Percentiles rank a stretch among this genome's conserved stretches.
Evolutionary conservation across 2,113 vertebrate genomes (phyloP).

Genomic region (Hemichromis elongatus): DNA sequence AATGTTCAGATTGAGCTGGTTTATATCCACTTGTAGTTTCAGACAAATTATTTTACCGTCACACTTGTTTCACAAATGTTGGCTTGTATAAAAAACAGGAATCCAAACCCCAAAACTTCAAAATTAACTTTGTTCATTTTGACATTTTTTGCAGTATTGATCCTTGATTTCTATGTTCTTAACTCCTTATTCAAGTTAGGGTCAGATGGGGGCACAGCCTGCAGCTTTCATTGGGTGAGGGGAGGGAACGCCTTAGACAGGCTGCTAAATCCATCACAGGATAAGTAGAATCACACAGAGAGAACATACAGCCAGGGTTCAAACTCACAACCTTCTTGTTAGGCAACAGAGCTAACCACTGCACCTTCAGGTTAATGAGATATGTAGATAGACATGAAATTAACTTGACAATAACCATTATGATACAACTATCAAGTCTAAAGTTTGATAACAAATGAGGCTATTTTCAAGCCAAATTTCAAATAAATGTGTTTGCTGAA

Average conservation of each 20-base stretch:
- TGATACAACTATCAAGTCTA: neutral
- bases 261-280: neutral
- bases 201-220: neutral
- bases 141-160: neutral
- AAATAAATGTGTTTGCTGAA: neutral
- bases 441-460: neutral
- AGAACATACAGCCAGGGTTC: neutral
- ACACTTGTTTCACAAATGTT: neutral
- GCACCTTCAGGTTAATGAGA: neutral
- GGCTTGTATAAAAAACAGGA: neutral
- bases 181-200: neutral
- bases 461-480: neutral
- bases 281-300: neutral
- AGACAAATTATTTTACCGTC: neutral
- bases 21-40: neutral
- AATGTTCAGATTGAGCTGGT: neutral
- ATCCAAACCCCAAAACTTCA: neutral
- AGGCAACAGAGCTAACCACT: neutral
- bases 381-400: neutral
- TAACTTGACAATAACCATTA: neutral
- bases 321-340: accelerated
- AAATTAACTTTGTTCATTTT: neutral
- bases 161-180: neutral
- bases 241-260: neutral
- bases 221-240: neutral